phyloP scores from a whole-genome alignment of 2,113 vertebrate species.

The human region DNA sequence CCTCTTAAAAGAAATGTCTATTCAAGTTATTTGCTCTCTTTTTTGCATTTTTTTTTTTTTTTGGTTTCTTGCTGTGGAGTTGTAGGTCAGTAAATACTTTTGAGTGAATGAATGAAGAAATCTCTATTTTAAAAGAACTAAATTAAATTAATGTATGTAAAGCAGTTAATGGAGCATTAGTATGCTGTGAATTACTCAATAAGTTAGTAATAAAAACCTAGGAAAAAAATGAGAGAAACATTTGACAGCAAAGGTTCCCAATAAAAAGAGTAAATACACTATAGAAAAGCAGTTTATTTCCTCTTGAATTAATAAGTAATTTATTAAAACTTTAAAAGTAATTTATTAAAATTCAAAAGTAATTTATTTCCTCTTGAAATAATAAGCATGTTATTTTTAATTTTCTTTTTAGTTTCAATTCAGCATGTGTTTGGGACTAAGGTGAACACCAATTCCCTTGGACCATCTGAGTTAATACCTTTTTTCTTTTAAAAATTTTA shows the following conservation, averaged over 20 bases:
- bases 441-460: not conserved
- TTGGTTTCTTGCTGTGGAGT: not conserved
- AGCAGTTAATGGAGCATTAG: not conserved
- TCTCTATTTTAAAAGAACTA: not conserved
- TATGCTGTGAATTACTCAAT: not conserved
- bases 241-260: not conserved
- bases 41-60: not conserved
- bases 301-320: not conserved
- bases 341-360: not conserved
- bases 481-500: not conserved
- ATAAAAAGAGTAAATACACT: not conserved
- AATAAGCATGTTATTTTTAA: not conserved
- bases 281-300: not conserved
- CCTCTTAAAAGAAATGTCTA: not conserved
- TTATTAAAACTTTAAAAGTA: not conserved
- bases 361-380: not conserved
- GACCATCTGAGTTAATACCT: not conserved
- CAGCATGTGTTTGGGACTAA: not conserved
- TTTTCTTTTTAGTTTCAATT: conserved; percentile 14
- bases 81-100: not conserved
- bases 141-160: not conserved
- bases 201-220: not conserved
- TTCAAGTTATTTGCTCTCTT: not conserved
- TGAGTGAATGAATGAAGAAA: not conserved
- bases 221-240: not conserved